Conservation (phyloP, 2,797 vertebrate genomes). For the Poliocrania exsul region DNA sequence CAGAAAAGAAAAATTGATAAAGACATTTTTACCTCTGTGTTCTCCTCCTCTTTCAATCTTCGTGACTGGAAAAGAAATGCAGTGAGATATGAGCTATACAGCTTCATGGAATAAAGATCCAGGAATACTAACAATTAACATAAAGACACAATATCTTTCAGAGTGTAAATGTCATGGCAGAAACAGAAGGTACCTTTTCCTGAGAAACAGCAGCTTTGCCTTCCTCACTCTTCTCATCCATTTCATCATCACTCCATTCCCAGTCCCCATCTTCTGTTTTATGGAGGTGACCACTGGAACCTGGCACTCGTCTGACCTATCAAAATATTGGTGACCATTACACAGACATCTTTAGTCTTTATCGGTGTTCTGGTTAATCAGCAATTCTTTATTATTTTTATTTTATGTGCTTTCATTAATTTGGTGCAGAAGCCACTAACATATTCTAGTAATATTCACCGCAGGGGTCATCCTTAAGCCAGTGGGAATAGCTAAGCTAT, state of each 20-base stretch:
- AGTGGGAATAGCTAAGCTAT: background rate
- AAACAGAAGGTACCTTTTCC: constrained; percentile 85
- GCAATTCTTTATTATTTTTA: background rate
- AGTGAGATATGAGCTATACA: background rate
- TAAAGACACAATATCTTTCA: background rate
- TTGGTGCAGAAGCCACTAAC: background rate
- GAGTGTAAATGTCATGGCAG: background rate
- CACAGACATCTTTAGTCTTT: background rate
- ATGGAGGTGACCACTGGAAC: constrained; percentile 96
- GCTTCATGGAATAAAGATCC: background rate
- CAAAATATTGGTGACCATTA: background rate
- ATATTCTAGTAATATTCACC: background rate
- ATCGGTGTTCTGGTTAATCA: background rate
- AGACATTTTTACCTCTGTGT: constrained; percentile 75
- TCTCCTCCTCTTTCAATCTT: constrained; percentile 89
- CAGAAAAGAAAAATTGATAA: background rate
- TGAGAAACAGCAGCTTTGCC: constrained; percentile 91
- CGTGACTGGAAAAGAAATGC: constrained; percentile 87
- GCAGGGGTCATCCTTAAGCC: background rate
- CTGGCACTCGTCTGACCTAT: constrained; percentile 94
- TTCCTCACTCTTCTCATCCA: constrained; percentile 94
- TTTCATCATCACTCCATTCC: constrained; percentile 98
- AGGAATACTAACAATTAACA: background rate
- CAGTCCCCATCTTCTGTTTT: constrained; percentile 98
- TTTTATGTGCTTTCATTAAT: background rate